Base-by-base conservation (phyloP, 1,140 invertebrate genomes). In the Papilio xuthus region DNA sequence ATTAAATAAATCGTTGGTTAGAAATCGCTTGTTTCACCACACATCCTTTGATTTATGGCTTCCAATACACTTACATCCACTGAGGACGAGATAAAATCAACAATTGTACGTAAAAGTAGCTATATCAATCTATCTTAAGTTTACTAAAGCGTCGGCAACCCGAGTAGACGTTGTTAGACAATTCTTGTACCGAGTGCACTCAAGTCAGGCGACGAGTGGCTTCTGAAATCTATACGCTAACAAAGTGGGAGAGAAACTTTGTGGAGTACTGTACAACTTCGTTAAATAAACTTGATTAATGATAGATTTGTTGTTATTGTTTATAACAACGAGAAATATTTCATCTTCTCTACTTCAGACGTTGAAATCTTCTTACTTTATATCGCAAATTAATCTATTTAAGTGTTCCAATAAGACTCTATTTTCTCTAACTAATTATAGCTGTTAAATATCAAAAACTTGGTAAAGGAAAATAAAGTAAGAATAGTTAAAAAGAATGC, bases 121-220 rank as follows among this genome's bases (percentile, higher is more conserved):
- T 60, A 26, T 60, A 60, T 60, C 23, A 60, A 60, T 60, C 18
- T 7, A 23, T 13, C 56, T 60, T 4, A 13, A 56, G 23, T 60
- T 60, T 9, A 60, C 2, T 26, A 28, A 60, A 88, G 3, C 3
- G 32, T 77, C 53, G 13, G 53, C 4, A 32, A 23, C 37, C 37
- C 53, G 32, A 60, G n/a, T 4, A 20, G 32, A 41, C 13, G 32
- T 76, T 12, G 20, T 60, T 20, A 53, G 50, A n/a, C 50, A 53
- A 53, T 53, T 47, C 44, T 47, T 53, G 50, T 53, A 53, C 50
- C 50, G 18, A 53, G 50, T 53, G n/a, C n/a, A 53, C 50, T 53
- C 50, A 53, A 53, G 50, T 53, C n/a, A n/a, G 18, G 15, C 44
- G 44, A 53, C 50, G 8, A 53, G 50, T 20, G 50, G 18, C n/a